Evolutionary conservation across 2,888 invertebrate species (phyloP), one percentile per base, ranked within the genome.

Genomic region (Hypomecis punctinalis): DNA sequence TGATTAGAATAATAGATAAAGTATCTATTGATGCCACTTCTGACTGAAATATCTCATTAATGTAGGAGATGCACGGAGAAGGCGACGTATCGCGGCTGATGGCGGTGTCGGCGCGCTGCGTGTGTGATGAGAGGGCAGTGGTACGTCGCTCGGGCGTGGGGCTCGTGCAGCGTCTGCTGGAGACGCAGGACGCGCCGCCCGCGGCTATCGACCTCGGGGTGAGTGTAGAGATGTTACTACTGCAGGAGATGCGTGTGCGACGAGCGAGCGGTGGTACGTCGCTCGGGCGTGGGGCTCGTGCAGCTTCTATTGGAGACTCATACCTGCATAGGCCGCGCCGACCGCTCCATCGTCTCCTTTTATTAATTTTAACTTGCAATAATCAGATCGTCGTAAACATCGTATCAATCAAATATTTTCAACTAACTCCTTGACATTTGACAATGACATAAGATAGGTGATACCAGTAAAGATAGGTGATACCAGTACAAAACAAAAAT

Each of bases 191-290:
- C 36, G 45, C 68, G 6, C 59, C 70, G 11, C 75, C 70, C 45
- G 43, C 61, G 0, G 43, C 73, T 39, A 71, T 67, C 0, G 82
- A 86, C 63, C 74, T 83, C 3, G 76, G 77, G 69, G 86, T 86
- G 46, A 68, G 73, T 75, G 11, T 58, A 54, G 57, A 43, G 37
- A 43, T 45, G 9, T 49, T 23, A 23, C 3, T 23, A 23, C 23
- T 23, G 23, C 23, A 23, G 23, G 23, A 23, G 23, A 23, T 77
- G 85, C 75, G 85, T 84, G 74, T 83, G 85, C 74, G 93, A 93
- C 82, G 91, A 91, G 77, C 88, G 90, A 45, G 91, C 91, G 8
- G 83, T 78, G 5, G 92, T 92, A 69, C 82, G 92, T 1, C 83
- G 84, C 63, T 83, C 86, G n/a, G 90, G 87, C 49, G 81, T 83